Evolutionary conservation across 1,140 invertebrate genomes (phyloP).

Genomic region (Zaprionus ornatus): DNA sequence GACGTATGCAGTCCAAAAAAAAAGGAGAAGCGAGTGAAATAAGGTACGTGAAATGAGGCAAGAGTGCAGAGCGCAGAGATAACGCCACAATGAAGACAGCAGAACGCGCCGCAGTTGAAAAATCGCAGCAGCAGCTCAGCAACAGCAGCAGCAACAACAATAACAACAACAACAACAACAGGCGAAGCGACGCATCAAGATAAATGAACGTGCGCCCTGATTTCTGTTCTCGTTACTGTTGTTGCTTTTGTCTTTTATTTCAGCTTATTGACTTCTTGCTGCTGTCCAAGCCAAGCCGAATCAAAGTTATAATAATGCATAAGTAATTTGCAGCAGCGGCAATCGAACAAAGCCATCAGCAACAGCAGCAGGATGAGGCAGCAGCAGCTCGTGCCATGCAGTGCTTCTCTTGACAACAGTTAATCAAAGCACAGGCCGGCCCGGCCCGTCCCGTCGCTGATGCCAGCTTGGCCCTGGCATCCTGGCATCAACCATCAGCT

Average conservation of each 20-base stretch:
- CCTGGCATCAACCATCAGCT: slow-evolving; percentile 13
- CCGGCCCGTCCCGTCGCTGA: slow-evolving; percentile 5
- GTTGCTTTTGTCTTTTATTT: slow-evolving; percentile 4
- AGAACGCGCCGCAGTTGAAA: slow-evolving; percentile 79
- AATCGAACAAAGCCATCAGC: slow-evolving; percentile 67
- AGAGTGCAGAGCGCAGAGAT: slow-evolving; percentile 48
- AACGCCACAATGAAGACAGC: slow-evolving; percentile 81
- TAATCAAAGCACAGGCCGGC: slow-evolving; percentile 63
- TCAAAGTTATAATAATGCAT: slow-evolving; percentile 80
- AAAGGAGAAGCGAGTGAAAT: slow-evolving; percentile 25
- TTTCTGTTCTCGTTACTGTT: slow-evolving; percentile 22
- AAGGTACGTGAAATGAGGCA: slow-evolving; percentile 39
- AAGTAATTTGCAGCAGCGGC: slow-evolving; percentile 74
- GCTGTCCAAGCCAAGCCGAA: slow-evolving; percentile 51
- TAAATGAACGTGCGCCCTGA: slow-evolving; percentile 67
- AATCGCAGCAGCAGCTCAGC: slow-evolving; percentile 52
- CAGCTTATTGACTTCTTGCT: slow-evolving; percentile 22
- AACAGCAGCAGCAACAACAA: slow-evolving; percentile 20
- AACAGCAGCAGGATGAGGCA: neutral
- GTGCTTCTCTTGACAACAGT: slow-evolving; percentile 63
- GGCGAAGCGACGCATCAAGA: slow-evolving; percentile 62
- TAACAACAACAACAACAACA: slow-evolving; percentile 21
- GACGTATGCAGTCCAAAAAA: slow-evolving; percentile 67
- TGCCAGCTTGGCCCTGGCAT: neutral
- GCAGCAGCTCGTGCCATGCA: slow-evolving; percentile 62